Evolutionary conservation across 2,797 vertebrate genomes (phyloP).

Genomic region (Saxicola maurus): DNA sequence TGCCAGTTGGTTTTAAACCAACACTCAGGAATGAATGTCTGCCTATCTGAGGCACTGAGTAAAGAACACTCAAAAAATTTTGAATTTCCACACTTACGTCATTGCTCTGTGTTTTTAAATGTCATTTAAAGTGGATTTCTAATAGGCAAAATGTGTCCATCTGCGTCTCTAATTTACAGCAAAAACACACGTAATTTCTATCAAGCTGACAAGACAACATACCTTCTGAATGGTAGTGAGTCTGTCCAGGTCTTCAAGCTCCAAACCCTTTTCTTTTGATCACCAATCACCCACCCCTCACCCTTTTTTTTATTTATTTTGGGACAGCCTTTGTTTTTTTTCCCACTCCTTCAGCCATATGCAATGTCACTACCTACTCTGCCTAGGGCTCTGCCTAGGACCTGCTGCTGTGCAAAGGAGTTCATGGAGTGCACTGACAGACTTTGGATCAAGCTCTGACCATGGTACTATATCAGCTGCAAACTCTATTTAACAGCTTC

Average conservation of each 20-base stretch:
- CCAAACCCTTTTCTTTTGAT: neutral
- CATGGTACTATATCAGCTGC: neutral
- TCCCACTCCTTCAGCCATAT: neutral
- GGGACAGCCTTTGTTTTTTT: neutral
- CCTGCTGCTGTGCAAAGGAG: neutral
- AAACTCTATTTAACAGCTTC: neutral
- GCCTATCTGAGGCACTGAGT: neutral
- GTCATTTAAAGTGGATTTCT: neutral
- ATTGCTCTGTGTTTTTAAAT: neutral
- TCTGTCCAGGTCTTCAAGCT: neutral
- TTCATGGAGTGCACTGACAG: neutral
- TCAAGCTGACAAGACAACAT: neutral
- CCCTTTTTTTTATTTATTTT: neutral
- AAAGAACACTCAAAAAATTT: neutral
- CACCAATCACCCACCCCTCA: neutral
- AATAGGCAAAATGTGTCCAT: neutral
- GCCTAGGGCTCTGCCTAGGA: neutral
- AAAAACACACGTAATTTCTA: neutral
- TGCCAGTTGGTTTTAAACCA: neutral
- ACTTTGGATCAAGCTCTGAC: neutral
- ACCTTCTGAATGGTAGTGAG: neutral
- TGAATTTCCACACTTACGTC: neutral
- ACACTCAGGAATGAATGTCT: neutral
- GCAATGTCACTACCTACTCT: neutral
- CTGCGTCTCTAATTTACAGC: neutral